Evolutionary conservation across 2,888 invertebrate genomes (phyloP).

Genomic region (Spialia ferax): DNA sequence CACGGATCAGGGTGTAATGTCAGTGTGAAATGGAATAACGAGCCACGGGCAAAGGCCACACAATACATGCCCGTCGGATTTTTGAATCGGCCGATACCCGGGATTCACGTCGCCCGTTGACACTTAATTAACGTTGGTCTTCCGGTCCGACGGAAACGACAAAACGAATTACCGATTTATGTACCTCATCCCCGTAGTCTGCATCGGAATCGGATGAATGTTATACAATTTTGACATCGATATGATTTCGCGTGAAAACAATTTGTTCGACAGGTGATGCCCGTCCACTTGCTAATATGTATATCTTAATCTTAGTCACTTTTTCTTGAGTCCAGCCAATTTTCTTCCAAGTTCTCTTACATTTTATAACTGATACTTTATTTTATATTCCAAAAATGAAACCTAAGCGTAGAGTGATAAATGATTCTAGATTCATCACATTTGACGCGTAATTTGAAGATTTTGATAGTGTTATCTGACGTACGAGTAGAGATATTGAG

Average conservation of each 20-base stretch:
- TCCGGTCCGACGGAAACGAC: slow-evolving; percentile 20
- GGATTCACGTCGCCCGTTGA: slow-evolving; percentile 23
- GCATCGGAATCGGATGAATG: neutral
- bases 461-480: too few relatives aligned
- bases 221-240: neutral
- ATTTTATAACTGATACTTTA: too few relatives aligned
- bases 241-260: neutral
- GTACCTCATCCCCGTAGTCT: neutral
- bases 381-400: too few relatives aligned
- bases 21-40: slow-evolving; percentile 2
- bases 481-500: too few relatives aligned
- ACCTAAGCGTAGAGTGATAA: too few relatives aligned
- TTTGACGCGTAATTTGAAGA: too few relatives aligned
- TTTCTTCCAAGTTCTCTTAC: too few relatives aligned
- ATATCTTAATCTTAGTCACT: too few relatives aligned
- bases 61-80: slow-evolving; percentile 4
- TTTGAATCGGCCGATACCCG: slow-evolving; percentile 17
- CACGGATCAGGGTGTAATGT: slow-evolving; percentile 29
- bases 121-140: slow-evolving; percentile 35
- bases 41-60: slow-evolving; percentile 4
- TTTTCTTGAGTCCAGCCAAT: too few relatives aligned
- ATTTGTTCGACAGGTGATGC: too few relatives aligned
- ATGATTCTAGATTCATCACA: too few relatives aligned
- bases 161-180: slow-evolving; percentile 16
- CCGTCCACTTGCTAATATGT: too few relatives aligned